A percentile compares a stretch with the other conserved stretches of the same genome.
Conservation (phyloP, 2,113 vertebrate species). For the Coturnix japonica region DNA sequence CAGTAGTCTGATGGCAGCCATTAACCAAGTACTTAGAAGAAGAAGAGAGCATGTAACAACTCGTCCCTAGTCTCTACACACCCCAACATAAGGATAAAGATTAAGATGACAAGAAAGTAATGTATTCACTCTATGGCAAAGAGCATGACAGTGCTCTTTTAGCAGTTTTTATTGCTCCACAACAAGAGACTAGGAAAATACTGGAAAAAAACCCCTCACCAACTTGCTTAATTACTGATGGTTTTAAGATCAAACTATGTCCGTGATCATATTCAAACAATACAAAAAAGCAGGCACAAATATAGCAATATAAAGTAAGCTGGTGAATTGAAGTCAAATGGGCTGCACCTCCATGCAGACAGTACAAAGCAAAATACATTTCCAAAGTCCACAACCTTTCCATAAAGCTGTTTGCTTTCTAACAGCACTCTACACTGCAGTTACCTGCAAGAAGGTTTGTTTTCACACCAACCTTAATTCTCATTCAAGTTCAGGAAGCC, state of each 20-base stretch:
- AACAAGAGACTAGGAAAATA: neutral
- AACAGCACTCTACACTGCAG: neutral
- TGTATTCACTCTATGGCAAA: neutral
- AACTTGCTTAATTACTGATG: neutral
- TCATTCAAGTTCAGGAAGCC: neutral
- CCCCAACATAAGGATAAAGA: neutral
- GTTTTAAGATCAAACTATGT: neutral
- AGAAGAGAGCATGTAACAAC: neutral
- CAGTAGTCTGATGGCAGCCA: neutral
- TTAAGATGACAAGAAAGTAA: neutral
- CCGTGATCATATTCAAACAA: neutral
- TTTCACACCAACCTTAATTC: neutral
- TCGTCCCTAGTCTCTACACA: neutral
- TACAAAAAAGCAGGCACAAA: neutral
- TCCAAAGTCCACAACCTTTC: neutral
- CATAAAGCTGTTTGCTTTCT: neutral
- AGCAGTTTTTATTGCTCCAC: neutral
- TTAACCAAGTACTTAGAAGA: neutral
- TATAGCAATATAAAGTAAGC: neutral
- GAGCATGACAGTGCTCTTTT: neutral
- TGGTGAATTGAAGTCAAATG: neutral
- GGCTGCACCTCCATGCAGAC: neutral
- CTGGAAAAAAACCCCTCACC: neutral
- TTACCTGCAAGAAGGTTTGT: rapidly evolving
- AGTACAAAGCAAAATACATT: neutral